phyloP scores from a whole-genome alignment of 2,888 invertebrate species.

The Phorcus lineatus region DNA sequence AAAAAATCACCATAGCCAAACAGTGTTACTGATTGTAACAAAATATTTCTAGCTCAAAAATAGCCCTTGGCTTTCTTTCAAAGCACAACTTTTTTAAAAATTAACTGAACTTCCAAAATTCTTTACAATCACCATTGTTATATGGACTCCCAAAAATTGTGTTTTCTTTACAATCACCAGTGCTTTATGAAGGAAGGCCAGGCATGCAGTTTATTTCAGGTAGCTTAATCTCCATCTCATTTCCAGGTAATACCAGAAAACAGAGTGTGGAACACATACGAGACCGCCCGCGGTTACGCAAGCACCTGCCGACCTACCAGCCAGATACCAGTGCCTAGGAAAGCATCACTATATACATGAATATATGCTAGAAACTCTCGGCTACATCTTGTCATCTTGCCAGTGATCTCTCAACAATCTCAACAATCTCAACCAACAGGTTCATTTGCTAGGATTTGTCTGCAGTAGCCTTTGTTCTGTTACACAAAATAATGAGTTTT shows the following conservation, averaged over 20 bases:
- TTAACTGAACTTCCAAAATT: no score
- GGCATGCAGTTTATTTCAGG: neutral
- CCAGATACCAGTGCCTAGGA: constrained; percentile 56
- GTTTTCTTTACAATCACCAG: no score
- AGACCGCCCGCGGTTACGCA: constrained; percentile 65
- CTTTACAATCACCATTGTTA: no score
- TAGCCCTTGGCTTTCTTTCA: no score
- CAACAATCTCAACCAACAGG: no score
- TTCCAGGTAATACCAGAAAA: constrained; percentile 67
- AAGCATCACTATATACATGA: neutral
- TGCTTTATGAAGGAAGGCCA: neutral
- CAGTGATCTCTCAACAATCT: neutral
- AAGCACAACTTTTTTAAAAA: no score
- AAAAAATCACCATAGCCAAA: neutral
- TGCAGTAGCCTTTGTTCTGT: no score
- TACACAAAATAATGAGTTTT: no score
- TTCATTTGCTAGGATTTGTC: no score
- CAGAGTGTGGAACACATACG: constrained; percentile 66
- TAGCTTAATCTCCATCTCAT: neutral
- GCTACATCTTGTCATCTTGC: neutral
- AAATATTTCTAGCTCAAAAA: neutral
- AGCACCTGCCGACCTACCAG: constrained; percentile 48
- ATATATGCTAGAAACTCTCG: neutral
- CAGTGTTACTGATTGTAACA: neutral
- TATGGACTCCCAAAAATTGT: no score